Base-by-base conservation (phyloP, 2,888 invertebrate genomes). In the Spicauda simplicius region DNA sequence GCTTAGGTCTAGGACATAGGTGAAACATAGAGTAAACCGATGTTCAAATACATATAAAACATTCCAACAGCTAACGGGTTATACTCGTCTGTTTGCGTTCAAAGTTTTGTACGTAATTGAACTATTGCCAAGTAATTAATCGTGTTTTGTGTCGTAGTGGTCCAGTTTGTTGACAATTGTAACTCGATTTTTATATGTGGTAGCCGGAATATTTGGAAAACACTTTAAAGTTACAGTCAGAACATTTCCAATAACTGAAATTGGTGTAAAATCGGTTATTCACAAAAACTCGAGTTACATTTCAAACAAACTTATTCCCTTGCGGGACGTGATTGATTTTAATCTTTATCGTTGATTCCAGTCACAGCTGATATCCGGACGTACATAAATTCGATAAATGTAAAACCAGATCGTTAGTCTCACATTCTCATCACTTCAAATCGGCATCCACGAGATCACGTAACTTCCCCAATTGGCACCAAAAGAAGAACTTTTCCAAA, bases 361-460 rank as follows among this genome's bases (percentile, higher is more conserved):
- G 95, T 94, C 94, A 88, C 95, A 95, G 93, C 94, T 95, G 92
- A 94, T 95, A 94, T 94, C 94, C 91, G 94, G 95, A 90, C 94
- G 94, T 93, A 92, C 94, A 83, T 95, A 95, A 94, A 88, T 48
- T 59, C 48, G 59, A 48, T 59, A 59, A 59, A 48, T 1, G 78
- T 86, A 85, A 86, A 77, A 79, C 80, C 83, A 83, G 83, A 81
- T 86, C 81, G 78, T 81, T 25, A 79, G 84, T 81, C 25, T 5
- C 25, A 25, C 25, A 25, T 25, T 25, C 25, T 25, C 25, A 25
- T 25, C 25, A 25, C 25, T 25, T 5, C 25, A 5, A 25, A 25
- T 25, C 25, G 25, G 25, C 25, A 41, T 41, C 41, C 41, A 41
- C 41, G 14, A 10, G 14, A 10, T 7, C 41, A 5, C 41, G 10